Evolutionary conservation across 2,888 invertebrate species (phyloP).

Genomic region (Stenchaetothrips biformis): DNA sequence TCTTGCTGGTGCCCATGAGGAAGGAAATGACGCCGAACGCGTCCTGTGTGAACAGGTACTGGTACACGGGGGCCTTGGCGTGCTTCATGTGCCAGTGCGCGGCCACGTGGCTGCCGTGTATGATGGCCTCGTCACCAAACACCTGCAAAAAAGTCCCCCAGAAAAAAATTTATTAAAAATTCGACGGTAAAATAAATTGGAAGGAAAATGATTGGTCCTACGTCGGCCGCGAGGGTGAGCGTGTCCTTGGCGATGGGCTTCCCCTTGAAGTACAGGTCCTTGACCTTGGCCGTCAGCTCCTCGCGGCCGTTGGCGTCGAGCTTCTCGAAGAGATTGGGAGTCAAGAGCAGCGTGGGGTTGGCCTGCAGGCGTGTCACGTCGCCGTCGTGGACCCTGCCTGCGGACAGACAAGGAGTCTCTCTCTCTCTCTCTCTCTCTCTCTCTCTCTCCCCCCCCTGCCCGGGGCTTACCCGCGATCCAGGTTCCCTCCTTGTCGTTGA

Average conservation of each 20-base stretch:
- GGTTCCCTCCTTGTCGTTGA: conserved; percentile 13
- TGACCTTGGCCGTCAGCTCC: neutral
- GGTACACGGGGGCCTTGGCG: neutral
- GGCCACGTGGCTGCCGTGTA: neutral
- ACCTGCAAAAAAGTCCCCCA: neutral
- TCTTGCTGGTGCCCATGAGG: neutral
- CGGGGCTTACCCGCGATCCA: neutral
- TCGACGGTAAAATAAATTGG: neutral
- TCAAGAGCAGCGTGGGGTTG: neutral
- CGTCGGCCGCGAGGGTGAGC: neutral
- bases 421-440: neutral
- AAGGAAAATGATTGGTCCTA: neutral
- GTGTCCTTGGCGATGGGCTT: neutral
- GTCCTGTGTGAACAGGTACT: neutral
- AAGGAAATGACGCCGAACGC: neutral
- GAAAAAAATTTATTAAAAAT: neutral
- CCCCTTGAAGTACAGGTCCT: neutral
- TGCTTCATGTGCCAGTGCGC: neutral
- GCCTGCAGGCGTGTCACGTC: neutral
- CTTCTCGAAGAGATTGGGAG: neutral
- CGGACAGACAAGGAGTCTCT: neutral
- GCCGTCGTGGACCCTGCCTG: neutral
- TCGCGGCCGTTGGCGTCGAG: neutral
- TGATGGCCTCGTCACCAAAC: neutral
- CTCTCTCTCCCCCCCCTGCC: too few species aligned